phyloP scores from a whole-genome alignment of 2,797 vertebrate genomes.

The Hemibagrus guttatus region DNA sequence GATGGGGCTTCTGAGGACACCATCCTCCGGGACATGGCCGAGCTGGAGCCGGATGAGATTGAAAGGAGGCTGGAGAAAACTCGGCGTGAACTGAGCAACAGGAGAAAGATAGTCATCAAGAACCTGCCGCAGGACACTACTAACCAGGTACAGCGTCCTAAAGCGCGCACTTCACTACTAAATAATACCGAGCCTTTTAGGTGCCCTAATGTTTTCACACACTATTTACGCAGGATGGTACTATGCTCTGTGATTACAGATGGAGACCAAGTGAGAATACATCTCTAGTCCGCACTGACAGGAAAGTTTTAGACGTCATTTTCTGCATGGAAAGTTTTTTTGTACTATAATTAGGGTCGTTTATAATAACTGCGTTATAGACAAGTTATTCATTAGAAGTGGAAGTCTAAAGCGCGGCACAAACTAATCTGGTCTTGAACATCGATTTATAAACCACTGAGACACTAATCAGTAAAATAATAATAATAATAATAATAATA shows the following conservation, averaged over 20 bases:
- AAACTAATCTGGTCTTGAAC: too few species aligned
- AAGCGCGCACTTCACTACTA: not conserved
- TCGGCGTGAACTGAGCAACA: slow-evolving; percentile 89
- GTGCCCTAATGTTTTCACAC: too few species aligned
- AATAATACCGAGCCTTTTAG: too few species aligned
- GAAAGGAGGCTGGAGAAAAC: slow-evolving; percentile 84
- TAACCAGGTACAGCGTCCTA: slow-evolving; percentile 83
- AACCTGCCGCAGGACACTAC: slow-evolving; percentile 90
- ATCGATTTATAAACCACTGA: not conserved
- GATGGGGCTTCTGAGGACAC: slow-evolving; percentile 69
- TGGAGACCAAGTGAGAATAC: not conserved
- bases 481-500: not conserved
- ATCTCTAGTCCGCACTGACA: not conserved
- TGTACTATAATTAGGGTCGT: not conserved
- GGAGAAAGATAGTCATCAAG: slow-evolving; percentile 92
- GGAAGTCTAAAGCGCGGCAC: not conserved
- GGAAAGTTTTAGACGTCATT: not conserved
- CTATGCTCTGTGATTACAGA: not conserved
- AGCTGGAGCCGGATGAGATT: slow-evolving; percentile 82
- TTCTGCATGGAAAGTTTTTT: not conserved
- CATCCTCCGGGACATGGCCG: slow-evolving; percentile 72
- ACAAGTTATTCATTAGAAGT: too few species aligned
- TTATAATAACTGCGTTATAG: too few species aligned
- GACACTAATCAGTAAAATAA: not conserved
- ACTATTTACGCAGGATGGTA: not conserved